A percentile compares a stretch with the other conserved stretches of the same genome.
Evolutionary conservation across 2,113 vertebrate genomes (phyloP).

Genomic region (Sakesphorus luctuosus): DNA sequence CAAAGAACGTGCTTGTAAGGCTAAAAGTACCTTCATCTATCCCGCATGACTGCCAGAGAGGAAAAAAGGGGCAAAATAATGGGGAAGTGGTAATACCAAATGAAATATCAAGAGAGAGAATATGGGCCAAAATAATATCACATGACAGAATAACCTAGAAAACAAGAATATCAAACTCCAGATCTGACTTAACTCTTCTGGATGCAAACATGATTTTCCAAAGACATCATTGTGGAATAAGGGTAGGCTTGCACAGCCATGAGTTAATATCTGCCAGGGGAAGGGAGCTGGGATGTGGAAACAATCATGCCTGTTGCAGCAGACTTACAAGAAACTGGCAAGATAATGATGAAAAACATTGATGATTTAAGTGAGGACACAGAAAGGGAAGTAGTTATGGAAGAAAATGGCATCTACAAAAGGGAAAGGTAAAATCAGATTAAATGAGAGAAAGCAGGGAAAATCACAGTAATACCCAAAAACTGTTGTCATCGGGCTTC

Average conservation of each 20-base stretch:
- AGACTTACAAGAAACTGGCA: neutral
- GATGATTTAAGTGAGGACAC: neutral
- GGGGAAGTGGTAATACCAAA: neutral
- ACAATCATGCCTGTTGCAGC: neutral
- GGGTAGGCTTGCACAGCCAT: neutral
- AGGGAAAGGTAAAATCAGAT: neutral
- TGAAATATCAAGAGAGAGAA: neutral
- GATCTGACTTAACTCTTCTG: neutral
- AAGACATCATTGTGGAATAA: neutral
- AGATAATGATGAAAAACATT: neutral
- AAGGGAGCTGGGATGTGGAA: neutral
- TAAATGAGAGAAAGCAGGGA: neutral
- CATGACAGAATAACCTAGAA: neutral
- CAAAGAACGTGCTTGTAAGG: neutral
- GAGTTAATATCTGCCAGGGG: neutral
- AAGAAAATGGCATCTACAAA: neutral
- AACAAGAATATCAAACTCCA: neutral
- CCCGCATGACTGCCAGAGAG: neutral
- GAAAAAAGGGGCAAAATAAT: neutral
- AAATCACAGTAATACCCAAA: neutral
- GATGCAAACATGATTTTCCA: neutral
- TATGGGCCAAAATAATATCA: neutral
- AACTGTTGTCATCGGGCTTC: neutral
- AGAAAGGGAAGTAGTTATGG: neutral
- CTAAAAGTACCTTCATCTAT: neutral